Evolutionary conservation across 2,797 vertebrate species (phyloP).

Genomic region (Malurus leucopterus): DNA sequence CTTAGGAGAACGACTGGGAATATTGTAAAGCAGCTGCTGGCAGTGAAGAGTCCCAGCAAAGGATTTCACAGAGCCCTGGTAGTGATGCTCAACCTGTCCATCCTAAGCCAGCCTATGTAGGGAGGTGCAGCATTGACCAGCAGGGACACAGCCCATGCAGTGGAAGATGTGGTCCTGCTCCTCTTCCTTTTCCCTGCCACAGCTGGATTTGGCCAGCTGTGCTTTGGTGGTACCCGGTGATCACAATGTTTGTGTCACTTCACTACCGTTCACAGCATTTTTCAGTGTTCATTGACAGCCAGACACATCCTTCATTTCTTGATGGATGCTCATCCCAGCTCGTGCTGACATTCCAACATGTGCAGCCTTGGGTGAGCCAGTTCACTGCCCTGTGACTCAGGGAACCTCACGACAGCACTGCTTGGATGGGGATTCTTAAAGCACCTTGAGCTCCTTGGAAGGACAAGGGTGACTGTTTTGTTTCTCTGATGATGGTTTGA

Average conservation of each 20-base stretch:
- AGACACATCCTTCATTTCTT: neutral
- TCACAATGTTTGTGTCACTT: neutral
- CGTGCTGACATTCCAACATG: neutral
- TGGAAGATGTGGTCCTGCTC: neutral
- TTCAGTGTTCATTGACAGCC: neutral
- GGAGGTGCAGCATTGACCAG: neutral
- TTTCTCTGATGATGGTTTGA: neutral
- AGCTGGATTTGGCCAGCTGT: neutral
- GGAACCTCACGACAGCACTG: neutral
- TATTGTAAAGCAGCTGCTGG: neutral
- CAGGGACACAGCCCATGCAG: neutral
- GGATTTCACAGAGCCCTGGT: neutral
- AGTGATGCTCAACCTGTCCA: neutral
- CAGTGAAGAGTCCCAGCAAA: neutral
- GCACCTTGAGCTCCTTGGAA: neutral
- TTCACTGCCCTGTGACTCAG: neutral
- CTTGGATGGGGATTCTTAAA: neutral
- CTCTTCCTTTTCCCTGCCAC: neutral
- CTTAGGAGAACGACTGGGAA: neutral
- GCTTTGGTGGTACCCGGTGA: neutral
- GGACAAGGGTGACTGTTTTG: neutral
- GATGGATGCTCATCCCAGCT: neutral
- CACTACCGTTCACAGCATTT: neutral
- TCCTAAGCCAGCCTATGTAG: neutral
- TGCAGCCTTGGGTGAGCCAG: neutral